These are phyloP conservation scores for Dermolepida albohirtum DNA, from an alignment of 2,888 invertebrate genomes.

Conservation along the genomic window DNA sequence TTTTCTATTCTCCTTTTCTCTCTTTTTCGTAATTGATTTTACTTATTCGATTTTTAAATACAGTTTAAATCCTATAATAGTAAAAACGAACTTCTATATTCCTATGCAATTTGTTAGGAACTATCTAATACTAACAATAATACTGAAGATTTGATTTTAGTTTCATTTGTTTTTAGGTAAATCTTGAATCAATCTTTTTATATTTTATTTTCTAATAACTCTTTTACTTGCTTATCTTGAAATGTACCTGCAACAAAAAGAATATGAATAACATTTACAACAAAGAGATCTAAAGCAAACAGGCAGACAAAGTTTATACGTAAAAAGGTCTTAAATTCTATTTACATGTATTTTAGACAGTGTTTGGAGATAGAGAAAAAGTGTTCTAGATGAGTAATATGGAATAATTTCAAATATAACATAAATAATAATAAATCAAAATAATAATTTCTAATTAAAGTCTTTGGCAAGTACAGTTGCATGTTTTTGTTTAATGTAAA, in stretches of 20 bases:
- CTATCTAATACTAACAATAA: conserved; percentile 58
- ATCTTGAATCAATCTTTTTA: conserved; percentile 40
- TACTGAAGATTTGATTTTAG: conserved; percentile 54
- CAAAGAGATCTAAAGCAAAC: too few species aligned
- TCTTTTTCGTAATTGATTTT: conserved; percentile 23
- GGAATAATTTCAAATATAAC: too few species aligned
- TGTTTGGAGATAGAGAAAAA: too few species aligned
- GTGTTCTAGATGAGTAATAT: too few species aligned
- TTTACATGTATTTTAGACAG: too few species aligned
- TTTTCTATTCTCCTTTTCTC: conserved; percentile 15
- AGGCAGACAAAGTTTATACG: too few species aligned
- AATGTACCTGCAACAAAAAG: conserved; percentile 52
- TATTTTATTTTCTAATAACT: conserved; percentile 40
- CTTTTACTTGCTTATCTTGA: conserved; percentile 47
- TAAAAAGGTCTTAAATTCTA: too few species aligned
- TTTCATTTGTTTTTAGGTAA: conserved; percentile 18
- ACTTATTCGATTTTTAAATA: conserved; percentile 18
- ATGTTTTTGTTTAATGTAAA: too few species aligned
- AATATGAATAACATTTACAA: too few species aligned
- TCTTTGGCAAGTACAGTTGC: too few species aligned
- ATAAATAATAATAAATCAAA: conserved; percentile 4
- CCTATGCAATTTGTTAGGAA: conserved; percentile 50
- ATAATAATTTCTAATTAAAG: too few species aligned
- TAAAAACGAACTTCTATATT: conserved; percentile 16
- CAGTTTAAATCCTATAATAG: background rate